A percentile compares a stretch with the other conserved stretches of the same genome.
phyloP scores from a whole-genome alignment of 2,797 vertebrate genomes.

The Acestrorhynchus altus region DNA sequence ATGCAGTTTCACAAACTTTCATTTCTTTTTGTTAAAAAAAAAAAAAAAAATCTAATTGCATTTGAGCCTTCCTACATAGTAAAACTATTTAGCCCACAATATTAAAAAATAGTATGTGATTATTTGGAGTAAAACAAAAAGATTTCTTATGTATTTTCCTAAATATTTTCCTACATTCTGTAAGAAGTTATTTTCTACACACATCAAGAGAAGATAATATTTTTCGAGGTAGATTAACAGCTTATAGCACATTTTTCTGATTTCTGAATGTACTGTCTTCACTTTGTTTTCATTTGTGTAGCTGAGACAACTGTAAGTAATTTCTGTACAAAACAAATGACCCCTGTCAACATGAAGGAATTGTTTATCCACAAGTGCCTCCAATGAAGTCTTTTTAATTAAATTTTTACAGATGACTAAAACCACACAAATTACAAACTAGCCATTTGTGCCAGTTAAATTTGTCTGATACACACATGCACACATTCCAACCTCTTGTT shows the following conservation, averaged over 20 bases:
- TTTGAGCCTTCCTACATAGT: background rate
- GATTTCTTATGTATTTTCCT: background rate
- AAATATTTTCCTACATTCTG: slow-evolving; percentile 18
- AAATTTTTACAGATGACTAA: background rate
- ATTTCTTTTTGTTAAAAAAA: background rate
- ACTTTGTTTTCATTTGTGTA: background rate
- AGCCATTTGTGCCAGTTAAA: no score
- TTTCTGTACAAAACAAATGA: background rate
- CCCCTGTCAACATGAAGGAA: background rate
- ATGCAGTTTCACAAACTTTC: background rate
- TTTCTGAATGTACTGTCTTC: slow-evolving; percentile 37
- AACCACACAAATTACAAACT: background rate
- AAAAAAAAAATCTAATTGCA: background rate
- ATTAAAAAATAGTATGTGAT: no score
- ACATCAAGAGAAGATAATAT: background rate
- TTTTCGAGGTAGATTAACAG: background rate
- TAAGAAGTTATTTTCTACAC: slow-evolving; percentile 14
- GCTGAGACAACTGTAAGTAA: background rate
- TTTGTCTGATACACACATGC: background rate
- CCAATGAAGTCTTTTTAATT: background rate
- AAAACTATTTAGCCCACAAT: background rate
- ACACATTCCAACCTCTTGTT: background rate
- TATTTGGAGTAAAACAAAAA: background rate
- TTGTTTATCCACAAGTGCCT: background rate
- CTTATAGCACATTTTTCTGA: background rate